phyloP scores from a whole-genome alignment of 2,888 invertebrate genomes.

The Chrysolina haemoptera region DNA sequence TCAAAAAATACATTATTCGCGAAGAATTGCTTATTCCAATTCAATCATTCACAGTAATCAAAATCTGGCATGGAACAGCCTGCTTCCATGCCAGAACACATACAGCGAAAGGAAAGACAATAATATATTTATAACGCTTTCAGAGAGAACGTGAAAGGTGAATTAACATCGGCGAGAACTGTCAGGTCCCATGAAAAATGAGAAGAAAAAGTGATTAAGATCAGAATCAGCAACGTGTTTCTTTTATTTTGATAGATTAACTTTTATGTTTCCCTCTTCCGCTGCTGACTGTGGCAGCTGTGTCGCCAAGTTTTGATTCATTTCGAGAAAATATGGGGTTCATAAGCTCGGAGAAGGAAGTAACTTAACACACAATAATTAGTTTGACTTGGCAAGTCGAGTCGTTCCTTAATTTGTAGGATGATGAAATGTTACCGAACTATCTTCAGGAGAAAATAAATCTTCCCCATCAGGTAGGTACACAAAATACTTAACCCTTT shows the following conservation, averaged over 20 bases:
- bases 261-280: slow-evolving; percentile 34
- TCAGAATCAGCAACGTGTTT: slow-evolving; percentile 42
- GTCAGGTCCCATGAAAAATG: slow-evolving; percentile 44
- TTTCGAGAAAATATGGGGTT: slow-evolving; percentile 6
- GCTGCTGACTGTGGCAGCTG: slow-evolving; percentile 15
- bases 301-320: slow-evolving; percentile 15
- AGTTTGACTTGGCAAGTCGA: neutral
- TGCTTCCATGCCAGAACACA: slow-evolving; percentile 8
- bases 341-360: neutral
- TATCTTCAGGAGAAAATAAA: neutral
- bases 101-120: slow-evolving; percentile 21
- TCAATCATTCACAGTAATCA: slow-evolving; percentile 1
- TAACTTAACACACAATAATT: slow-evolving; percentile 1
- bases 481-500: too few relatives aligned
- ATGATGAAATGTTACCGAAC: neutral
- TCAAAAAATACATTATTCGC: too few relatives aligned
- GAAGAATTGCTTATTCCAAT: neutral
- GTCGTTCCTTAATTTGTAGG: neutral
- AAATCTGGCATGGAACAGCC: too few relatives aligned
- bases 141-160: slow-evolving; percentile 12
- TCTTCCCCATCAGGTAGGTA: too few relatives aligned
- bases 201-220: slow-evolving; percentile 43
- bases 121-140: slow-evolving; percentile 18
- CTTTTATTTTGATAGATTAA: slow-evolving; percentile 43
- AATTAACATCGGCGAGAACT: slow-evolving; percentile 32